phyloP scores from a whole-genome alignment of 2,797 vertebrate species.

The Poecilia picta region DNA sequence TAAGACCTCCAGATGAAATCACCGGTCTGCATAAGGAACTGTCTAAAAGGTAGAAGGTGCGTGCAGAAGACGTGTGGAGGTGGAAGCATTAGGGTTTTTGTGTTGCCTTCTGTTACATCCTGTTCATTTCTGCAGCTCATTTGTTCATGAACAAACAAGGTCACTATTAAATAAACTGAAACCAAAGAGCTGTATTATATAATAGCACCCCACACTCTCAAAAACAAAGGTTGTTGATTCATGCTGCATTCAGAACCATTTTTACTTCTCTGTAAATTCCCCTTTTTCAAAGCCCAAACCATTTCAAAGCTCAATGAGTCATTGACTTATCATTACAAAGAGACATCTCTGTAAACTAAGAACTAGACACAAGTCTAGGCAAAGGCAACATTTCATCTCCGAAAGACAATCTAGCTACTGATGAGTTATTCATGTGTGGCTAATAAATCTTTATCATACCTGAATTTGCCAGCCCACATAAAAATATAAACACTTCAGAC shows the following conservation, averaged over 20 bases:
- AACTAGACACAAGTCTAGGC: slow-evolving; percentile 33
- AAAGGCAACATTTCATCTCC: not conserved
- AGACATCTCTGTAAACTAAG: not conserved
- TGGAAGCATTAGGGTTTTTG: not conserved
- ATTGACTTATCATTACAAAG: slow-evolving; percentile 2
- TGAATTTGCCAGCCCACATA: not conserved
- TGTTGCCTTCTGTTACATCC: not conserved
- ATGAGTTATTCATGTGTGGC: not conserved
- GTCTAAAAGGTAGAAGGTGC: not conserved
- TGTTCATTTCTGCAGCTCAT: not conserved
- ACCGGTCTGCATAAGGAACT: not conserved
- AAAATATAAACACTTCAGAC: not conserved
- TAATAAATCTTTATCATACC: not conserved
- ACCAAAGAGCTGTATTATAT: not conserved
- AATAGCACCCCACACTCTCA: not conserved
- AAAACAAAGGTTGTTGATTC: not conserved
- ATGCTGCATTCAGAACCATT: not conserved
- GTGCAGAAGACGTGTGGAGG: not conserved
- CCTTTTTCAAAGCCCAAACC: slow-evolving; percentile 7
- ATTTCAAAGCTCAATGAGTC: slow-evolving; percentile 30
- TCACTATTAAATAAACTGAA: not conserved
- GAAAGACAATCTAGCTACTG: not conserved
- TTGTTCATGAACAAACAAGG: not conserved
- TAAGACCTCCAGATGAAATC: not conserved
- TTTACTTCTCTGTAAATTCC: slow-evolving; percentile 7